These are phyloP conservation scores for Nemotelus nigrinus DNA, from an alignment of 2,888 invertebrate species.

Conservation along the genomic window DNA sequence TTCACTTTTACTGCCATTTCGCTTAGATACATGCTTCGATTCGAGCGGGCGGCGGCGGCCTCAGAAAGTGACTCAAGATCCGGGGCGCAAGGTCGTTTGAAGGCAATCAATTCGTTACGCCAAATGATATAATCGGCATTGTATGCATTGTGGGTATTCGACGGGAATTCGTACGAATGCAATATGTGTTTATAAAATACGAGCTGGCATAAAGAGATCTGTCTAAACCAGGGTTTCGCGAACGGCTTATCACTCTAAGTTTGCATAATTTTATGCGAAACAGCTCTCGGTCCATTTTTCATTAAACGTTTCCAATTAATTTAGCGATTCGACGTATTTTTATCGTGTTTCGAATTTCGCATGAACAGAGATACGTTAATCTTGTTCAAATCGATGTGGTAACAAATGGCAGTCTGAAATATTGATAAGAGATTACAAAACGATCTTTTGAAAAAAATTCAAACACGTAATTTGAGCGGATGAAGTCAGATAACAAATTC, in stretches of 20 bases:
- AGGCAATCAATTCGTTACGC: conserved; percentile 31
- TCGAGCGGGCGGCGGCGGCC: not conserved
- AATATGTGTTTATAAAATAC: not conserved
- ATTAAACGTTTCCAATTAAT: not conserved
- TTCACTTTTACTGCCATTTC: conserved; percentile 8
- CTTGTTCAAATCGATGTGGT: no score
- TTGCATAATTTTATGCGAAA: not conserved
- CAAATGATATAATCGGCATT: conserved; percentile 31
- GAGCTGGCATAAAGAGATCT: not conserved
- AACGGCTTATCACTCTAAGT: not conserved
- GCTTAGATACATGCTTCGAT: not conserved
- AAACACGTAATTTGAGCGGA: no score
- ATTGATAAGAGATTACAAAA: no score
- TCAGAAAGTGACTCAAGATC: not conserved
- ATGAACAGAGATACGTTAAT: no score
- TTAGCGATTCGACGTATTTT: not conserved
- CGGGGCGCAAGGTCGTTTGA: conserved; percentile 34
- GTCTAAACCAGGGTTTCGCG: no score
- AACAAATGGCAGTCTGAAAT: no score
- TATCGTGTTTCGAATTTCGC: not conserved
- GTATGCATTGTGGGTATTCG: conserved; percentile 13
- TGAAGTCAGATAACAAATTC: no score
- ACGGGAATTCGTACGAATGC: not conserved
- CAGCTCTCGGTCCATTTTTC: not conserved
- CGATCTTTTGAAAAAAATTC: no score